Base-by-base conservation (phyloP, 2,888 invertebrate genomes). In the Nomada flava region DNA sequence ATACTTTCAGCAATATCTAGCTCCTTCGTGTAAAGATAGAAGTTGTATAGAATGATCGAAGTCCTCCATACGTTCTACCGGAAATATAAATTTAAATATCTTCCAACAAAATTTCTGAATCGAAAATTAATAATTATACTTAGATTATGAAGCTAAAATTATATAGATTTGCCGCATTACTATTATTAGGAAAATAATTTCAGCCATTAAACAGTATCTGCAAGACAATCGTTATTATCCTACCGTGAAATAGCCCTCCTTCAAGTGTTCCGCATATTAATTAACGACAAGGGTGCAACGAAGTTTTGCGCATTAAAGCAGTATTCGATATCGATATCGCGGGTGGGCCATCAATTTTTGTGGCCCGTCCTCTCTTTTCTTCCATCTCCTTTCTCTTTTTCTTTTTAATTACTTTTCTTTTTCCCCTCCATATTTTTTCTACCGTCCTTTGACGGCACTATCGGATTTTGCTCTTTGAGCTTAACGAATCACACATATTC, bases 391-490 rank as follows among this genome's bases (percentile, higher is more conserved):
- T 52, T 53, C 11, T 20, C 53, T 9, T 18, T 15, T 44, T 68
- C 53, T 73, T 78, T 79, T 83, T 79, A 86, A 86, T 86, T 79
- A 80, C 79, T 52, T 67, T 64, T 68, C 1, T 52, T 47, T 57
- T 64, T 29, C 20, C 20, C 52, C 20, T 15, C 26, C 29, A 15
- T 36, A 55, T 71, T 79, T 79, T 83, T 75, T 67, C 71, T 23
- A 72, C 18, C 73, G 74, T 78, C 69, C 86, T 84, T 82, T 82
- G 73, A 84, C 73, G 79, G 62, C 59, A 62, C 81, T 68, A 86
- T 86, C 83, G 88, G 83, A 86, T 83, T 85, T 87, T 73, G 65
- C 83, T 86, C 85, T 86, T 85, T 82, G 86, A 82, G 73, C 76
- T 77, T 72, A 83, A 84, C 78, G 63, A 82, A 83, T 82, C 82